Evolutionary conservation across 2,888 invertebrate species (phyloP), one percentile per base, ranked within the genome.

Genomic region (Plutella xylostella): DNA sequence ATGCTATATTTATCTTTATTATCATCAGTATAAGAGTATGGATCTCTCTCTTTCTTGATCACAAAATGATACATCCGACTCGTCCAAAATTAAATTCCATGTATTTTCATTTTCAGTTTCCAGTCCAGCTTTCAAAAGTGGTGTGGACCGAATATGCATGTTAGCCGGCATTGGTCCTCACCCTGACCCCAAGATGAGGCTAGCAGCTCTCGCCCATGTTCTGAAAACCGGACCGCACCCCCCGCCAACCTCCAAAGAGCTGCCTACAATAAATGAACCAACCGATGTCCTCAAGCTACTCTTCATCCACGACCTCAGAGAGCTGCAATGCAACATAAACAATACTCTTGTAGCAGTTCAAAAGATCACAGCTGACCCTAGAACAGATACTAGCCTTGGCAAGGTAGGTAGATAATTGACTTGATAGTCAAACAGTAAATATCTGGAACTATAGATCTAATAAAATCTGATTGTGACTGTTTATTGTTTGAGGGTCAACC

Each of bases 331-430:
- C 0, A 89, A 88, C 60, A 96, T 98, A 42, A 99, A 99, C 73
- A 95, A 97, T 71, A 90, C 94, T 1, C 92, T 99, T 54, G 98
- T 98, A 1, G 88, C 90, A 37, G 93, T 97, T 3, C 99, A 99
- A 82, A 88, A 85, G 50, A 85, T 98, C 1, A 98, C 98, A 1
- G 98, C 98, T 4, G 92, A 98, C 85, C 98, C 98, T 2, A 96
- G 96, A 79, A 98, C 98, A 51, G 97, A 98, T 66, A 94, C 96
- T 0, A 92, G 90, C 67, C 82, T 98, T 39, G 98, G 98, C 43
- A 92, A 94, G 88, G 97, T 98, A 55, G 98, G 98, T 21, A 72
- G 75, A 75, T 77, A 79, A 28, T 6, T 28, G n/a, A n/a, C n/a
- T n/a, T n/a, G n/a, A n/a, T n/a, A n/a, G n/a, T n/a, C n/a, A n/a